A percentile compares a stretch with the other conserved stretches of the same genome.
These are phyloP conservation scores for Schizopygopsis malacanthus DNA, from an alignment of 2,797 vertebrate genomes.

Conservation along the genomic window DNA sequence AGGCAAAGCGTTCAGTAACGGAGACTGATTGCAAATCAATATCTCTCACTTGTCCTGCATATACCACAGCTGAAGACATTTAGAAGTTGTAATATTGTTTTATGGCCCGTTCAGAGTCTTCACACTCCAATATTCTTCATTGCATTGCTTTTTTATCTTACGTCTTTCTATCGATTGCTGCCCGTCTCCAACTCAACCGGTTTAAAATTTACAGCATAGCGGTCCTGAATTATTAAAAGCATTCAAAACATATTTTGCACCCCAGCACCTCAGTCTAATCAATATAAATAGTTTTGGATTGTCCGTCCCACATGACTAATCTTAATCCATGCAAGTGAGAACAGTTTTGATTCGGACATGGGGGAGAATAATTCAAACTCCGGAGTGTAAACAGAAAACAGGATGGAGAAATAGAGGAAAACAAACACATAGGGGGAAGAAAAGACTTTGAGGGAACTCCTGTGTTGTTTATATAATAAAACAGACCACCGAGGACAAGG, in stretches of 20 bases:
- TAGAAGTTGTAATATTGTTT: conserved; percentile 39
- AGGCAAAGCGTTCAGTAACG: conserved; percentile 7
- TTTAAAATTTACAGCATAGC: conserved; percentile 68
- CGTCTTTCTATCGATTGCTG: conserved; percentile 50
- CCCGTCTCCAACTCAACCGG: conserved; percentile 27
- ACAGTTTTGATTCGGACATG: conserved; percentile 23
- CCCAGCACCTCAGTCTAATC: conserved; percentile 80
- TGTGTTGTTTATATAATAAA: conserved; percentile 7
- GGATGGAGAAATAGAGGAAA: conserved; percentile 2
- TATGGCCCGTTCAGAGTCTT: conserved; percentile 18
- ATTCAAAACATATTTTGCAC: conserved; percentile 75
- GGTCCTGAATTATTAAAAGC: conserved; percentile 82
- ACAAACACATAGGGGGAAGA: background rate
- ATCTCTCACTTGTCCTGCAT: conserved; percentile 32
- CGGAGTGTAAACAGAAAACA: conserved; percentile 14
- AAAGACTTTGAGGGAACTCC: conserved; percentile 24
- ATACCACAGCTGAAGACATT: conserved; percentile 27
- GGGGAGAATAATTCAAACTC: conserved; percentile 4
- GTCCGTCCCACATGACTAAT: conserved; percentile 24
- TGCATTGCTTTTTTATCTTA: conserved; percentile 22
- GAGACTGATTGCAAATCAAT: conserved; percentile 36
- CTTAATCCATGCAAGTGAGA: conserved; percentile 12
- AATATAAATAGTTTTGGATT: conserved; percentile 67
- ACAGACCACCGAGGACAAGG: background rate
- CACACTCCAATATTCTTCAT: conserved; percentile 48